Evolutionary conservation across 2,888 invertebrate species (phyloP).

Genomic region (Sminthurinus aureus): DNA sequence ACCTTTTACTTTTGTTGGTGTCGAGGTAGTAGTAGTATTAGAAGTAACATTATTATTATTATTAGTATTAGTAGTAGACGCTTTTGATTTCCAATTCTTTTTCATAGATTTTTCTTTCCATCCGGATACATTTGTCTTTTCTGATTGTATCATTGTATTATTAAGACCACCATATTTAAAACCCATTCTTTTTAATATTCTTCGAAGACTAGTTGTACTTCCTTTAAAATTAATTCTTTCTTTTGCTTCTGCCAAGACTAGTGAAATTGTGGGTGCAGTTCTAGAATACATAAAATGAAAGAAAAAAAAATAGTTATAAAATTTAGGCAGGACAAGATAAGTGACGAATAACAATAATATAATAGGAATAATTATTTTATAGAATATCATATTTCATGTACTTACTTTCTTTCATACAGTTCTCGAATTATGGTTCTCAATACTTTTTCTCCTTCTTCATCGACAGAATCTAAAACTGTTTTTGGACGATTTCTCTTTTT

Average conservation of each 20-base stretch:
- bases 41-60: too few relatives aligned
- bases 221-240: slow-evolving; percentile 54
- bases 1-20: background rate
- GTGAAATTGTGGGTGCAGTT: slow-evolving; percentile 52
- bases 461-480: slow-evolving; percentile 55
- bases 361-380: too few relatives aligned
- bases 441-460: slow-evolving; percentile 48
- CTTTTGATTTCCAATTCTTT: slow-evolving; percentile 14
- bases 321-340: too few relatives aligned
- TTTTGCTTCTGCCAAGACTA: slow-evolving; percentile 51
- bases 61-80: background rate
- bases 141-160: slow-evolving; percentile 34
- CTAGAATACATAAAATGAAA: slow-evolving; percentile 33
- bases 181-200: slow-evolving; percentile 56
- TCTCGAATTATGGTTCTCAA: slow-evolving; percentile 53
- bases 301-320: too few relatives aligned
- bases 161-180: slow-evolving; percentile 47
- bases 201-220: slow-evolving; percentile 55
- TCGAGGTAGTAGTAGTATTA: background rate
- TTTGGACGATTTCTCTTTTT: slow-evolving; percentile 47
- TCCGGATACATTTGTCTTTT: slow-evolving; percentile 28
- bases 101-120: slow-evolving; percentile 39
- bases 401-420: slow-evolving; percentile 52
- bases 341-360: too few relatives aligned
- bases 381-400: background rate